Base-by-base conservation (phyloP, 2,797 vertebrate genomes). In the Pseudochromis fuscus region DNA sequence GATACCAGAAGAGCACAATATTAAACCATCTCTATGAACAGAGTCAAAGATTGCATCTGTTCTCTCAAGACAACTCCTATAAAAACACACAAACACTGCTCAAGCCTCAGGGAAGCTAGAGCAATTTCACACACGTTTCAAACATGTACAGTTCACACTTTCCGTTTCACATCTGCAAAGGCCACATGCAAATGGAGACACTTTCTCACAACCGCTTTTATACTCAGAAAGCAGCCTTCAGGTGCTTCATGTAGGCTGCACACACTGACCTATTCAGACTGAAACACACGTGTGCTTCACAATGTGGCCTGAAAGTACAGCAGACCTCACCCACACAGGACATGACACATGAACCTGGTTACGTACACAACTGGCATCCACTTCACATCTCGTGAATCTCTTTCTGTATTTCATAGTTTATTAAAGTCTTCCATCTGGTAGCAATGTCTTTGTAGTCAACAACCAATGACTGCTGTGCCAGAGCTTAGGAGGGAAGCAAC, bases 141-240 rank as follows among this genome's bases (percentile, higher is more conserved):
- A n/a, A n/a, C n/a, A 11, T 15, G 27, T n/a, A 58, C 16, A 31
- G 23, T 23, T 44, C 16, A 73, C 45, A 45, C 9, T n/a, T 1
- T 21, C 19, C 10, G 30, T 42, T 61, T 81, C 63, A 67, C 75
- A 70, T 23, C n/a, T 24, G 38, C 13, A 9, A 38, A 5, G 13
- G 9, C 25, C 24, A 44, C 16, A 69, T 72, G 69, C 37, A 85
- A 74, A 78, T 51, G 2, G 2, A 0, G 7, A 48, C 16, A 12
- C 27, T 78, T 24, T 62, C 8, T 63, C 65, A 57, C 30, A n/a
- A 12, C 35, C 31, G 2, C 21, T 48, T 5, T 66, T 51, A 63
- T 30, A 55, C 13, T 8, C 3, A 3, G 8, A 19, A 10, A 7
- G 9, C 40, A 42, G 7, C 18, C 40, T n/a, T 19, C 18, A 2